A percentile compares a stretch with the other conserved stretches of the same genome.
These are phyloP conservation scores for Augiades crinisus DNA, from an alignment of 2,888 invertebrate species.

Conservation along the genomic window DNA sequence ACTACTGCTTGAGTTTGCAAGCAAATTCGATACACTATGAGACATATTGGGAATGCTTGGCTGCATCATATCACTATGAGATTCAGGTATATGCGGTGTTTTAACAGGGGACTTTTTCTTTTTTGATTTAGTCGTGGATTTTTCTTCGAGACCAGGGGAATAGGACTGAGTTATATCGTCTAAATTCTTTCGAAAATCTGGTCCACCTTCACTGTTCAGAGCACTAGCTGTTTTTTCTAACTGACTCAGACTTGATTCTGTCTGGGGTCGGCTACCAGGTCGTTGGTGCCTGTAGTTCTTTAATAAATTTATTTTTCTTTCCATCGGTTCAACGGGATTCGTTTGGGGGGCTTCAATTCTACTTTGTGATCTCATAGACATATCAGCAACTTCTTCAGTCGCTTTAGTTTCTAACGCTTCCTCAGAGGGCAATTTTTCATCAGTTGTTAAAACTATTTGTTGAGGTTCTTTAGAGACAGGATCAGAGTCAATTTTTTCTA, in stretches of 20 bases:
- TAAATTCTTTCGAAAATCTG: conserved; percentile 71
- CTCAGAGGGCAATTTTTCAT: conserved; percentile 68
- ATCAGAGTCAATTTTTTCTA: conserved; percentile 17
- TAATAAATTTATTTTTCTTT: conserved; percentile 67
- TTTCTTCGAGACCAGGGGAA: conserved; percentile 66
- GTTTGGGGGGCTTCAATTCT: conserved; percentile 38
- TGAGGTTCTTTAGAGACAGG: conserved; percentile 35
- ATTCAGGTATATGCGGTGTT: conserved; percentile 46
- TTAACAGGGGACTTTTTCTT: conserved; percentile 71
- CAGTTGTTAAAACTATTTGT: conserved; percentile 64
- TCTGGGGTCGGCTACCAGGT: conserved; percentile 51
- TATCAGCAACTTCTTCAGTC: conserved; percentile 41
- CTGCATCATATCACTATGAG: conserved; percentile 44
- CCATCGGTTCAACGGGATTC: conserved; percentile 47
- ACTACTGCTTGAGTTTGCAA: conserved; percentile 39
- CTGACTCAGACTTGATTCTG: conserved; percentile 69
- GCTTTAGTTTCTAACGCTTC: conserved; percentile 58
- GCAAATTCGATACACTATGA: conserved; percentile 69
- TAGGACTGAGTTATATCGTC: conserved; percentile 78
- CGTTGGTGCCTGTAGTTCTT: conserved; percentile 77
- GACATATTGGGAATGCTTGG: conserved; percentile 51
- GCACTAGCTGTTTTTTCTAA: conserved; percentile 70
- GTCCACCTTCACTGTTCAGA: conserved; percentile 67
- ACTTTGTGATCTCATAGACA: conserved; percentile 28
- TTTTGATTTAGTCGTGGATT: conserved; percentile 53